Percentiles rank a stretch among this genome's conserved stretches.
phyloP scores from a whole-genome alignment of 2,888 invertebrate genomes.

The Galeopsomyia nigrocyanea region DNA sequence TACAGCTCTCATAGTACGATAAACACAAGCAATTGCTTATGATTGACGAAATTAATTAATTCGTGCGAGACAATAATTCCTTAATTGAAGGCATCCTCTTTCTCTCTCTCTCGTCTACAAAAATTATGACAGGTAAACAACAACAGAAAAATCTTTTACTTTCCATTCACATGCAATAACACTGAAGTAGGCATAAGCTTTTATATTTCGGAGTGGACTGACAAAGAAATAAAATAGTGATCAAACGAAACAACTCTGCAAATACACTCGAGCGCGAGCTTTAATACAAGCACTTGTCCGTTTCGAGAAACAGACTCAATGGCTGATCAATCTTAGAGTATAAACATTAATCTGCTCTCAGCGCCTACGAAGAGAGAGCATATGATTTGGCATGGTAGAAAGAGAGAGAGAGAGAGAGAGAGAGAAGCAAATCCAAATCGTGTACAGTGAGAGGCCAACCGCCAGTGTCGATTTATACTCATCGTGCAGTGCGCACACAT shows the following conservation, averaged over 20 bases:
- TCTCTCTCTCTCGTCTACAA: no score
- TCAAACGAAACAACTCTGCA: no score
- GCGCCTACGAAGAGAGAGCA: background rate
- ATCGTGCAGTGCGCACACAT: background rate
- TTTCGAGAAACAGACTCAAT: slow-evolving; percentile 15
- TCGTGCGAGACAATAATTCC: background rate
- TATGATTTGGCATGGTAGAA: slow-evolving; percentile 11
- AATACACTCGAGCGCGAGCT: background rate
- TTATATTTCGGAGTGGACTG: no score
- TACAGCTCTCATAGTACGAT: background rate
- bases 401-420: slow-evolving; percentile 9
- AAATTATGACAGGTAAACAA: no score
- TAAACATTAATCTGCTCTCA: slow-evolving; percentile 31
- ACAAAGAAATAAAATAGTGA: no score
- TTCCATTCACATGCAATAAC: no score
- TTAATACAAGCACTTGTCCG: slow-evolving; percentile 12
- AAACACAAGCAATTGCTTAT: slow-evolving; percentile 22
- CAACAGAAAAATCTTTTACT: no score
- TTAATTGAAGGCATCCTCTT: slow-evolving; percentile 10
- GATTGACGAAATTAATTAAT: slow-evolving; percentile 18
- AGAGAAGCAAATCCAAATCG: background rate
- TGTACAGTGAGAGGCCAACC: slow-evolving; percentile 1
- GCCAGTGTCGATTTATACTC: slow-evolving; percentile 24
- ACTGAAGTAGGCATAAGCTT: background rate
- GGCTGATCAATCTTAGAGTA: slow-evolving; percentile 5